A percentile compares a stretch with the other conserved stretches of the same genome.
Conservation (phyloP, 2,797 vertebrate genomes). For the Sebastes umbrosus region DNA sequence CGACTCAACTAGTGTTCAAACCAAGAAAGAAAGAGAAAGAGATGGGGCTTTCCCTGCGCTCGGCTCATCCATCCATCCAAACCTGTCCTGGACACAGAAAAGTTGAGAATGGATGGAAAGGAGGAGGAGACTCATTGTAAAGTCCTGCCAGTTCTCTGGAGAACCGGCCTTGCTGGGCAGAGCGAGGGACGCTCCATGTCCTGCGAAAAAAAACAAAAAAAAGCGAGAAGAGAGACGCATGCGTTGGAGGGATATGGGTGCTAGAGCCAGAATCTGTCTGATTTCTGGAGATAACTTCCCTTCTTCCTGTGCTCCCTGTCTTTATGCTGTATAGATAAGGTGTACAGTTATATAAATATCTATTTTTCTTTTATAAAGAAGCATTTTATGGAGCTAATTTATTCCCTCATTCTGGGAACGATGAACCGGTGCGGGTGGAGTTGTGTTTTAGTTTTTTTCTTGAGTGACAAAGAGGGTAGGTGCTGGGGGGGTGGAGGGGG, state of each 20-base stretch:
- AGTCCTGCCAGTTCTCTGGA: conserved; percentile 1
- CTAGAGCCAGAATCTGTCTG: conserved; percentile 68
- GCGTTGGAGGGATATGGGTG: conserved; percentile 66
- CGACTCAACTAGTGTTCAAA: neutral
- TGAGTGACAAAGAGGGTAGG: conserved; percentile 26
- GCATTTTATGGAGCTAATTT: conserved; percentile 81
- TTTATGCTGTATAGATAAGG: conserved; percentile 72
- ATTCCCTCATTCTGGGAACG: conserved; percentile 79
- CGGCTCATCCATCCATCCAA: conserved; percentile 26
- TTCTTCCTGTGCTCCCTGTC: conserved; percentile 67
- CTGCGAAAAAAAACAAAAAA: neutral
- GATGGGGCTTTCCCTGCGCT: conserved; percentile 35
- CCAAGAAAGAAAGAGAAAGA: conserved; percentile 5
- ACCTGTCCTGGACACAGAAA: conserved; percentile 6
- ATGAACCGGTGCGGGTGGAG: conserved; percentile 51
- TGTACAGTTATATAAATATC: conserved; percentile 81
- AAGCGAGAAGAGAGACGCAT: conserved; percentile 32
- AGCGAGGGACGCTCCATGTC: conserved; percentile 47
- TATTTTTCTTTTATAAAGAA: conserved; percentile 90
- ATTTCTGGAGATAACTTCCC: conserved; percentile 73
- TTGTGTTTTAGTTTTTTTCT: conserved; percentile 56
- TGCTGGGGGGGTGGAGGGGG: neutral
- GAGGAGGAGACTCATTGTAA: neutral
- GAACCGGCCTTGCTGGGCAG: conserved; percentile 12
- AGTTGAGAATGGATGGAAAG: neutral